These are phyloP conservation scores for Micoletzkya japonica DNA, from an alignment of 2,888 invertebrate genomes.

Conservation along the genomic window DNA sequence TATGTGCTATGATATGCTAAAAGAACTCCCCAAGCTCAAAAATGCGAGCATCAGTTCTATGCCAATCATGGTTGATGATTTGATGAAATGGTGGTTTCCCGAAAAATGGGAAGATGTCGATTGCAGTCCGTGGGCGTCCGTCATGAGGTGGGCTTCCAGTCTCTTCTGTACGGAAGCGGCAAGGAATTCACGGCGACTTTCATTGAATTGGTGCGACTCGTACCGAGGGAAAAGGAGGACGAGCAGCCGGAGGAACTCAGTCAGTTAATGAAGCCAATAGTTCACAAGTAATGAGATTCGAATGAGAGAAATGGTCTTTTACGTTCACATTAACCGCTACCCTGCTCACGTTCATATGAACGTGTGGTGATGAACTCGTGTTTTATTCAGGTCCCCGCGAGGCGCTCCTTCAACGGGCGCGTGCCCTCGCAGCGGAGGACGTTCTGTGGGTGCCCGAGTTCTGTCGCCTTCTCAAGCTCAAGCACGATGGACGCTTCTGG, in stretches of 20 bases:
- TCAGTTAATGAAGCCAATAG: no score
- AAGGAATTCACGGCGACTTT: conserved; percentile 6
- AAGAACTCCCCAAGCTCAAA: no score
- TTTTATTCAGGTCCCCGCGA: conserved; percentile 5
- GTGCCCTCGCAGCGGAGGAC: background rate
- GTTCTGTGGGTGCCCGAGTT: conserved; percentile 26
- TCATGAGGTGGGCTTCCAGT: conserved; percentile 16
- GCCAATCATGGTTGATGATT: no score
- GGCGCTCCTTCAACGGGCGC: conserved; percentile 5
- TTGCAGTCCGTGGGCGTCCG: conserved; percentile 19
- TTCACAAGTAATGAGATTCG: background rate
- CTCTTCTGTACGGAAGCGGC: conserved; percentile 19
- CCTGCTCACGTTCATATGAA: background rate
- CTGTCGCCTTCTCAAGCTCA: conserved; percentile 23
- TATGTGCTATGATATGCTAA: no score
- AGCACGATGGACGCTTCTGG: conserved; percentile 25
- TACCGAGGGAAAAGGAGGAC: background rate
- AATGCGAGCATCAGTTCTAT: no score
- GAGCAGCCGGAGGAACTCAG: conserved; percentile 5
- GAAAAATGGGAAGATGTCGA: no score
- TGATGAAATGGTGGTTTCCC: no score
- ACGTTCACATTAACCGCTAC: background rate
- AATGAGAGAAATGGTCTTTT: background rate
- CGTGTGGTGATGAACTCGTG: background rate
- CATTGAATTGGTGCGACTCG: conserved; percentile 1